phyloP scores from a whole-genome alignment of 2,888 invertebrate genomes.

The Ditula angustiorana region DNA sequence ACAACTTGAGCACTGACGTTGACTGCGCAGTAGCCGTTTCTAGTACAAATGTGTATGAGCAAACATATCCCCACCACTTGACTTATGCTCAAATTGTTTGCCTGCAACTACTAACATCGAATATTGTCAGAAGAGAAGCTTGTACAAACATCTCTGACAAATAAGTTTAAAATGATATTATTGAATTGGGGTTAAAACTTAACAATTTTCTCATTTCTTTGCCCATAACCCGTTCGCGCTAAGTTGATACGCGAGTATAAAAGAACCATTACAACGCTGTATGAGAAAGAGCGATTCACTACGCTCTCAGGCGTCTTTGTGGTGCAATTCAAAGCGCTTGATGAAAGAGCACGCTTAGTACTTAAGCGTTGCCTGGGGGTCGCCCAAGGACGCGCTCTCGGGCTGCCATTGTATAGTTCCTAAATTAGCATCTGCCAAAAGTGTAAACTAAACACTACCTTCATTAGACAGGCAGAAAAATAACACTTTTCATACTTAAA shows the following conservation, averaged over 20 bases:
- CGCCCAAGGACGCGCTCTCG: constrained; percentile 52
- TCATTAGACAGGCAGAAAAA: too few relatives aligned
- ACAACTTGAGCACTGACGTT: too few relatives aligned
- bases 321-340: constrained; percentile 42
- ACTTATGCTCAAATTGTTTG: too few relatives aligned
- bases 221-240: background rate
- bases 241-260: background rate
- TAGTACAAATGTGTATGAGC: too few relatives aligned
- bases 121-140: too few relatives aligned
- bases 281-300: constrained; percentile 8
- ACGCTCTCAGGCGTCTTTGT: constrained; percentile 42
- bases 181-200: too few relatives aligned
- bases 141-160: too few relatives aligned
- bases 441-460: background rate
- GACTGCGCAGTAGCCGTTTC: too few relatives aligned
- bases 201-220: background rate
- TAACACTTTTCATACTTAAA: too few relatives aligned
- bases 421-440: background rate
- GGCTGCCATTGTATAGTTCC: constrained; percentile 37
- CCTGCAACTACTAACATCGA: too few relatives aligned
- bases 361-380: constrained; percentile 48
- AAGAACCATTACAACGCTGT: background rate
- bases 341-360: constrained; percentile 49
- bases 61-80: too few relatives aligned
- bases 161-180: too few relatives aligned